Conservation (phyloP, 1,140 invertebrate species). For the Parasteatoda tepidariorum region DNA sequence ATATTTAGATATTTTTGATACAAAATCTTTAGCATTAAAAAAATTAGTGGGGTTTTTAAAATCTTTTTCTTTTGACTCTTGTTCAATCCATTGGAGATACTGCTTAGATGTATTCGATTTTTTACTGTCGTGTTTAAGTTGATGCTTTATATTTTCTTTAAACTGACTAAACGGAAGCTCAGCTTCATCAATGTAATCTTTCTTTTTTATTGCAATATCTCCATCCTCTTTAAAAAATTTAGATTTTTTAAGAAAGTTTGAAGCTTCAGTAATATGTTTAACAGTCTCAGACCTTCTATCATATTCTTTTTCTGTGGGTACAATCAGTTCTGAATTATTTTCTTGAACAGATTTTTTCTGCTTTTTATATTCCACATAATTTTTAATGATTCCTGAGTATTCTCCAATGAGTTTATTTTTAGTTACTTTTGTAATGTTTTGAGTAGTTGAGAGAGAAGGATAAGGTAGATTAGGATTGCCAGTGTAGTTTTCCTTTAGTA, state of each 20-base stretch:
- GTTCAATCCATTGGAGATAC: constrained; percentile 30
- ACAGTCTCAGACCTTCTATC: neutral
- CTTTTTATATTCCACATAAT: constrained; percentile 33
- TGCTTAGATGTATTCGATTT: neutral
- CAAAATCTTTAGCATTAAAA: neutral
- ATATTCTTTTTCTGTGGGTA: neutral
- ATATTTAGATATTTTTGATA: constrained; percentile 32
- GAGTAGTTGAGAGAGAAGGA: neutral
- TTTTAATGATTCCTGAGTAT: constrained; percentile 35
- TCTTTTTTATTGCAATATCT: neutral
- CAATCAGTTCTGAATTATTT: neutral
- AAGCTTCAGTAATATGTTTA: neutral
- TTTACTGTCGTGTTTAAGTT: neutral
- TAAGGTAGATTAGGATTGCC: constrained; percentile 32
- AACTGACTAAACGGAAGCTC: constrained; percentile 19
- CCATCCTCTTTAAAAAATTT: neutral
- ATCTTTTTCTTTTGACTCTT: neutral
- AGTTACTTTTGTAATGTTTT: neutral
- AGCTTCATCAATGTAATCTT: neutral
- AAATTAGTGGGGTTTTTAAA: neutral
- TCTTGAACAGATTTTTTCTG: neutral
- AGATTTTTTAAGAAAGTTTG: neutral
- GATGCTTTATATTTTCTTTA: constrained; percentile 22
- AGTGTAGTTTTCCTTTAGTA: constrained; percentile 23
- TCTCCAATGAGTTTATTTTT: constrained; percentile 4